Evolutionary conservation across 2,797 vertebrate species (phyloP).

Genomic region (Premnoplex brunnescens): DNA sequence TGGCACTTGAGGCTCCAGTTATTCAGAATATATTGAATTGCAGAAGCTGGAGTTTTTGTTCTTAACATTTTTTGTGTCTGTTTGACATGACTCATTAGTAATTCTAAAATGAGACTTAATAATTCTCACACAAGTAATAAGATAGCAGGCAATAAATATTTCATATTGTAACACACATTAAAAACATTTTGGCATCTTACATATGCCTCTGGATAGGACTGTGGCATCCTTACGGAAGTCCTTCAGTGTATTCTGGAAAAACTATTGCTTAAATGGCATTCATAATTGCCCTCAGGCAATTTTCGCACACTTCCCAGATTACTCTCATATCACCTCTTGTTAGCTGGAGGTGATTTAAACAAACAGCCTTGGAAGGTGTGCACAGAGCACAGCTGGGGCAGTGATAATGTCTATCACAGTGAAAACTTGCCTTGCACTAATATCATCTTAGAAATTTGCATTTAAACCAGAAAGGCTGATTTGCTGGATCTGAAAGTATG

Average conservation of each 20-base stretch:
- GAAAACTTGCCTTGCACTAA: neutral
- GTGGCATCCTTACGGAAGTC: neutral
- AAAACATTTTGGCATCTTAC: neutral
- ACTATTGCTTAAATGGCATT: neutral
- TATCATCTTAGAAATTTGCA: neutral
- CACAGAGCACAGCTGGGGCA: neutral
- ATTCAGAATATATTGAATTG: neutral
- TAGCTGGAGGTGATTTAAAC: conserved; percentile 28
- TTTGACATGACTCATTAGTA: conserved; percentile 20
- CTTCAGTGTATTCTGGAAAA: neutral
- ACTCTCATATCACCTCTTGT: neutral
- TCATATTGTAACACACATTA: neutral
- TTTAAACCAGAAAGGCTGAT: neutral
- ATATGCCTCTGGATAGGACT: neutral
- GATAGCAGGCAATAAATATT: conserved; percentile 28
- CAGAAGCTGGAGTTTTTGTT: neutral
- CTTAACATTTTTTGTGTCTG: neutral
- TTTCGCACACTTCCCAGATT: neutral
- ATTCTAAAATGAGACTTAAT: conserved; percentile 39
- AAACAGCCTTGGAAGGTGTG: neutral
- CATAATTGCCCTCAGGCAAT: neutral
- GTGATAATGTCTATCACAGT: neutral
- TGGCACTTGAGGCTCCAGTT: conserved; percentile 37
- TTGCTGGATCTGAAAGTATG: neutral
- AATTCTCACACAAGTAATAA: conserved; percentile 12